Conservation (phyloP, 2,797 vertebrate genomes). For the Anas flavirostris region DNA sequence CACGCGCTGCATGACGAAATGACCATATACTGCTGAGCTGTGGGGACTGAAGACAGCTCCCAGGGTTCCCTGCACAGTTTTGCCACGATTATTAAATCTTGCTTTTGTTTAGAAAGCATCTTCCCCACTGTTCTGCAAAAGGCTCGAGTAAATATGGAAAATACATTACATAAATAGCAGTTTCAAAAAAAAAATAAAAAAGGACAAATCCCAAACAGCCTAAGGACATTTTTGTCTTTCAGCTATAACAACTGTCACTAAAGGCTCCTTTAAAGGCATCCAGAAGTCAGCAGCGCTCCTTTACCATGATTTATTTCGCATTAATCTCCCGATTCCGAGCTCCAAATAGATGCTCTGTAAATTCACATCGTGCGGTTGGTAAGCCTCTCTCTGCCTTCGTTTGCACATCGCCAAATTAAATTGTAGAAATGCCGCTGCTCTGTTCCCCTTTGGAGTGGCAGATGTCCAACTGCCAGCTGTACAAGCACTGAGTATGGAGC, state of each 20-base stretch:
- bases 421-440: background rate
- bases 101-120: background rate
- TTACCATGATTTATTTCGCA: background rate
- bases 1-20: background rate
- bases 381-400: background rate
- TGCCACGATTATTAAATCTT: background rate
- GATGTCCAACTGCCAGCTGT: conserved; percentile 21
- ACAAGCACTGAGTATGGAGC: background rate
- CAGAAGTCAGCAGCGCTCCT: background rate
- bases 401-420: background rate
- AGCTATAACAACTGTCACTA: background rate
- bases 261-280: background rate
- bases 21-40: background rate
- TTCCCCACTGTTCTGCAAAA: background rate
- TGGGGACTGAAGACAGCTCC: background rate
- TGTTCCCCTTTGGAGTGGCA: conserved; percentile 34
- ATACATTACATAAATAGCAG: background rate
- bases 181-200: background rate
- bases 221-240: background rate
- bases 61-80: background rate
- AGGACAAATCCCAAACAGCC: background rate
- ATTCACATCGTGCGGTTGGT: background rate
- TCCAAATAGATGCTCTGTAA: background rate
- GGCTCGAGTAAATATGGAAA: background rate
- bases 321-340: background rate